Base-by-base conservation (phyloP, 2,888 invertebrate species). In the Hyalella azteca region DNA sequence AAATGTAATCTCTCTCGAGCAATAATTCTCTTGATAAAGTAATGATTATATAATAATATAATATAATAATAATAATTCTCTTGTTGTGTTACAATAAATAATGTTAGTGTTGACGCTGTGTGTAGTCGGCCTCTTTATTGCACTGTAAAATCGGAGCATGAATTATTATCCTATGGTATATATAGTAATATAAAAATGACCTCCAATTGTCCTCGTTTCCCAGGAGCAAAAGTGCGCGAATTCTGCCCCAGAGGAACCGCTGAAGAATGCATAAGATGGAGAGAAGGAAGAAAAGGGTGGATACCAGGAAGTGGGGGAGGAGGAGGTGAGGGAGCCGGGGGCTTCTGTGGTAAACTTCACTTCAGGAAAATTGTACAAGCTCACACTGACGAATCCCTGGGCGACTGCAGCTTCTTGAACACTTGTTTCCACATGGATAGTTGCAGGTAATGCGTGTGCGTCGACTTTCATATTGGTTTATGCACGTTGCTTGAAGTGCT, bases 341-440 rank as follows among this genome's bases (percentile, higher is more conserved):
- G 98, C 0, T 73, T 48, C 81, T 98, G 98, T 89, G 93, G 92
- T 85, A 96, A 96, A 87, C 90, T 98, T 73, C 98, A 98, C 89
- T 98, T 98, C 87, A 94, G 95, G 87, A 98, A 98, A 90, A 98
- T 98, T 84, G 96, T 98, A 84, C 96, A 95, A 88, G 91, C 93
- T 78, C 98, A 98, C 87, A 98, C 98, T 0, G 97, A 97, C 87
- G 96, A 97, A 88, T 92, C 94, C 0, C 90, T 98, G 1, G 98
- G 98, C 0, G 98, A 98, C 88, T 98, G 98, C 87, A 97, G 97
- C 26, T 98, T 98, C 88, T 90, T 98, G 2, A 98, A 98, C 88
- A 98, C 98, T 0, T 98, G 98, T 88, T 98, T 98, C 87, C 98
- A 98, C 87, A 98, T 98, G 97, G 97, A 98, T 86, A 96, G 95